Conservation (phyloP, 1,140 invertebrate species). For the Pseudomyrmex dendroicus region DNA sequence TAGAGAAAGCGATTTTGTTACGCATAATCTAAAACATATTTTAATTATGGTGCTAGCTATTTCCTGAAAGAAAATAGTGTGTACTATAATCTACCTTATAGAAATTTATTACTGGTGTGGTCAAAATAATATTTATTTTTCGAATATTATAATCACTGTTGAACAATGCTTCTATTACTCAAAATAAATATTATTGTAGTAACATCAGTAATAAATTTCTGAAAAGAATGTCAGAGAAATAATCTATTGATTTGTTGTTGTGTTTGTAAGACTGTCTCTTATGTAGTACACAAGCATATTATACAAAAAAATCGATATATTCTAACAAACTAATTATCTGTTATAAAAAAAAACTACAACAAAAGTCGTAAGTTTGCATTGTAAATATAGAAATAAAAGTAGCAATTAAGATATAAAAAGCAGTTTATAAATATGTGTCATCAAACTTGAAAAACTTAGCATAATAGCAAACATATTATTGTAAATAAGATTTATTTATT, state of each 20-base stretch:
- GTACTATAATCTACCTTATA: constrained; percentile 1
- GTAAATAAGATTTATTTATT: constrained; percentile 64
- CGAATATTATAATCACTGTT: no score
- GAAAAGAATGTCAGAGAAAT: constrained; percentile 35
- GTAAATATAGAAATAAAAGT: constrained; percentile 63
- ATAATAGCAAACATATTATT: constrained; percentile 61
- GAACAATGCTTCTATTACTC: no score
- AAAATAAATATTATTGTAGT: no score
- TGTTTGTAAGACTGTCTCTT: constrained; percentile 45
- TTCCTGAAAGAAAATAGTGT: constrained; percentile 54
- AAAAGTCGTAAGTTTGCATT: constrained; percentile 58
- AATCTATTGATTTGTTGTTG: constrained; percentile 67
- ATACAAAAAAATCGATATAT: constrained; percentile 53
- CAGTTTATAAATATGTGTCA: constrained; percentile 17
- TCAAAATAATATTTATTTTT: no score
- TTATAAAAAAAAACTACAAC: constrained; percentile 32
- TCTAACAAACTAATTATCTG: constrained; percentile 51
- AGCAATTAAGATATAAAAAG: constrained; percentile 32
- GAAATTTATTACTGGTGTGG: no score
- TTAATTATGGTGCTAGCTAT: constrained; percentile 41
- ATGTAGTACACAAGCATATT: constrained; percentile 48
- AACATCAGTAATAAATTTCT: no score
- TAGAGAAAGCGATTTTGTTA: no score
- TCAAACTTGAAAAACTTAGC: constrained; percentile 44
- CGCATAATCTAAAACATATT: constrained; percentile 5